Conservation (phyloP, 1,140 invertebrate genomes). For the Apis cerana region DNA sequence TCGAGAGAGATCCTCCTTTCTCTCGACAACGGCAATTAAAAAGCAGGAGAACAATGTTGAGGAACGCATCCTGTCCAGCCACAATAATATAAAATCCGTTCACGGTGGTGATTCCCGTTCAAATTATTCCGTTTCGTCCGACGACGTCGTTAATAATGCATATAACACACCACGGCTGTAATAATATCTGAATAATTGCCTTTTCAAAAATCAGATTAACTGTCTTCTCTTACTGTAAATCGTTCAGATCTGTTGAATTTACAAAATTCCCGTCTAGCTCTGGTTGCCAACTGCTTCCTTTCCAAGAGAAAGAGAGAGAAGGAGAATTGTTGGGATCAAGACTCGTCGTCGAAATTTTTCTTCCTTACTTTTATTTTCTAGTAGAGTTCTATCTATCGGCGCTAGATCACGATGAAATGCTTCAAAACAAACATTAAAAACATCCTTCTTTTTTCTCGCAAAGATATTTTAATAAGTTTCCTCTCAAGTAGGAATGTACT, state of each 20-base stretch:
- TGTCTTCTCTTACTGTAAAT: conserved; percentile 7
- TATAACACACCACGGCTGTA: neutral
- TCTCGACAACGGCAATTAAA: conserved; percentile 55
- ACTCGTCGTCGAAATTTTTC: no score
- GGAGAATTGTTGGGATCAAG: no score
- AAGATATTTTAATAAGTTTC: no score
- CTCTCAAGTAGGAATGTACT: no score
- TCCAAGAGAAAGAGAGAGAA: no score
- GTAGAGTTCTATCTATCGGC: no score
- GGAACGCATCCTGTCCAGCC: neutral
- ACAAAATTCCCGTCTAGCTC: neutral
- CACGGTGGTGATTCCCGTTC: conserved; percentile 46
- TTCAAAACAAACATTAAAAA: no score
- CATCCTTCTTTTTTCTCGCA: no score
- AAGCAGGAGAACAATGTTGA: conserved; percentile 28
- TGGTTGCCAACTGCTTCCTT: neutral
- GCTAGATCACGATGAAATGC: no score
- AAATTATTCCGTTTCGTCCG: conserved; percentile 27
- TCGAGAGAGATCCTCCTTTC: neutral
- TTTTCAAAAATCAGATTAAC: conserved; percentile 7
- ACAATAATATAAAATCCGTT: conserved; percentile 41
- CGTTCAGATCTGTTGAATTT: conserved; percentile 22
- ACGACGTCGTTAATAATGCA: conserved; percentile 33
- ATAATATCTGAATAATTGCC: conserved; percentile 2
- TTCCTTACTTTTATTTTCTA: no score